These are phyloP conservation scores for Philopedon plagiatum DNA, from an alignment of 2,888 invertebrate genomes.

Conservation along the genomic window DNA sequence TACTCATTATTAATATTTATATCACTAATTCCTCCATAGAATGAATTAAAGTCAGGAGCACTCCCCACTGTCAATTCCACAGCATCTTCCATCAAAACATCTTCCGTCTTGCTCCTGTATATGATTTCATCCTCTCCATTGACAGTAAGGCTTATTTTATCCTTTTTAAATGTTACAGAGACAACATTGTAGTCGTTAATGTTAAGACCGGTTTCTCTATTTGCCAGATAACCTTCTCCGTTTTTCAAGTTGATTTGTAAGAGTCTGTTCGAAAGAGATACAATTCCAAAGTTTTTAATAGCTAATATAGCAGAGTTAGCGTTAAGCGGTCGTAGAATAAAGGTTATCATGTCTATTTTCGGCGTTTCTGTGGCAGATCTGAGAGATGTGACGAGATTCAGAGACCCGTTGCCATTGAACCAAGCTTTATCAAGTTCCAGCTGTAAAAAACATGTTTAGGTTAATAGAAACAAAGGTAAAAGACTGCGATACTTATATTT, in stretches of 20 bases:
- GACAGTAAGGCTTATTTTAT: constrained; percentile 42
- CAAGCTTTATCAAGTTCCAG: constrained; percentile 75
- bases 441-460: constrained; percentile 55
- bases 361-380: constrained; percentile 61
- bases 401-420: constrained; percentile 84
- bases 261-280: constrained; percentile 39
- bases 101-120: constrained; percentile 36
- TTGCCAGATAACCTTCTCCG: constrained; percentile 39
- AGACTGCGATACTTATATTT: too few species aligned
- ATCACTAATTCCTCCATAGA: constrained; percentile 88
- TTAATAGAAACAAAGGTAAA: constrained; percentile 5
- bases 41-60: constrained; percentile 50
- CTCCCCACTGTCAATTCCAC: constrained; percentile 41
- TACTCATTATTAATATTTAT: constrained; percentile 86
- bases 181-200: constrained; percentile 51
- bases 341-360: constrained; percentile 62
- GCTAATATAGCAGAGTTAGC: constrained; percentile 55
- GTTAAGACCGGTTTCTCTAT: constrained; percentile 28
- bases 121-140: constrained; percentile 45
- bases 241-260: constrained; percentile 42
- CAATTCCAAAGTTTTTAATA: constrained; percentile 46
- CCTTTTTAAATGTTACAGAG: constrained; percentile 49
- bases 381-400: constrained; percentile 73
- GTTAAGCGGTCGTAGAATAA: constrained; percentile 54
- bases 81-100: constrained; percentile 13